Evolutionary conservation across 92 coral and sea anemone genomes (phyloP).

Genomic region (Zoanthus sansibaricus): DNA sequence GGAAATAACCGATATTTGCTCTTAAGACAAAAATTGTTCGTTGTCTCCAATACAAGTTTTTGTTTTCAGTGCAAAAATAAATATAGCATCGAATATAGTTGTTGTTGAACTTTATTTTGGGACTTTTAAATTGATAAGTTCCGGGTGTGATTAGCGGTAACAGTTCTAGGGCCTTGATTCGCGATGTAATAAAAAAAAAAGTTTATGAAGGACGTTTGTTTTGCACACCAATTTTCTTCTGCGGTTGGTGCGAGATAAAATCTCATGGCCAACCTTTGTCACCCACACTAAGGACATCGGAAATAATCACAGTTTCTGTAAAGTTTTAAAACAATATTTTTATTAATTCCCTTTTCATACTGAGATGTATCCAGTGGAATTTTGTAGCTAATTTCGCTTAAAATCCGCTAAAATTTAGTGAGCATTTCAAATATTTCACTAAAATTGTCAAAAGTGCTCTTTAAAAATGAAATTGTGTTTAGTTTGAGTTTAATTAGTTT

Average conservation of each 20-base stretch:
- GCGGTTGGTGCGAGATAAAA: neutral
- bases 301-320: neutral
- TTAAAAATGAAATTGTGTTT: too few species aligned
- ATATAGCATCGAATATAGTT: too few species aligned
- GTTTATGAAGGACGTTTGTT: neutral
- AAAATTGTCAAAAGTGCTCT: too few species aligned
- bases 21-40: neutral
- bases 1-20: slow-evolving; percentile 3
- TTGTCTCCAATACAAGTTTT: neutral
- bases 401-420: too few species aligned
- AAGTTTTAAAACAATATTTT: too few species aligned
- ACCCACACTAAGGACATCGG: neutral
- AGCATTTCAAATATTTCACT: too few species aligned
- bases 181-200: neutral
- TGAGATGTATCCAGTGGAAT: too few species aligned
- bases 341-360: too few species aligned
- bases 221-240: neutral
- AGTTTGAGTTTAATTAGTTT: too few species aligned
- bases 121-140: neutral
- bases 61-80: neutral
- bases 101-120: neutral
- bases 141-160: neutral
- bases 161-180: too few species aligned
- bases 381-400: too few species aligned
- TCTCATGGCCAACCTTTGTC: too few species aligned